Conservation (phyloP, 1,140 invertebrate genomes). For the Carposina sasakii region DNA sequence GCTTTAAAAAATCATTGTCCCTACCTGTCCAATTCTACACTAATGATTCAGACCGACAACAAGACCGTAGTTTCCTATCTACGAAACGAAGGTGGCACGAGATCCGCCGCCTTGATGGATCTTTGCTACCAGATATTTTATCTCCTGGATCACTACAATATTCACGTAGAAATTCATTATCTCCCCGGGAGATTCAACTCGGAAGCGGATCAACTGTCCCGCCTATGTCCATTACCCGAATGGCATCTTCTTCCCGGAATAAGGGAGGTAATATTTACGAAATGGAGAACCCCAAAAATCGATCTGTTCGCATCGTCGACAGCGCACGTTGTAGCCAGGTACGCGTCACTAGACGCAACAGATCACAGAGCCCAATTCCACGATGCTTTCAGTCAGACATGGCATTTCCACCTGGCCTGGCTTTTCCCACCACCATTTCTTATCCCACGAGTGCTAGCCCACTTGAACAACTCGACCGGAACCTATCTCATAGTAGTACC, state of each 20-base stretch:
- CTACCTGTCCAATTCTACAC: neutral
- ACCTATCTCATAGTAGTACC: constrained; percentile 9
- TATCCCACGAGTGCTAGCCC: constrained; percentile 24
- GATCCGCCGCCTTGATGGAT: constrained; percentile 22
- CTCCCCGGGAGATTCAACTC: constrained; percentile 18
- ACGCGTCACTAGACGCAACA: constrained; percentile 22
- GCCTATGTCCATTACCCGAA: constrained; percentile 16
- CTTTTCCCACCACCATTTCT: constrained; percentile 34
- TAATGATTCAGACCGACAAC: constrained; percentile 35
- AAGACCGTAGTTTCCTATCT: constrained; percentile 27
- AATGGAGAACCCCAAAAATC: constrained; percentile 27
- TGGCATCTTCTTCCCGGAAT: constrained; percentile 26
- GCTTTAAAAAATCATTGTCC: neutral
- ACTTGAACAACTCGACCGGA: constrained; percentile 26
- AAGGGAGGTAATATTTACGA: constrained; percentile 23
- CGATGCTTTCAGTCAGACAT: constrained; percentile 31
- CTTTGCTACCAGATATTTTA: constrained; percentile 17
- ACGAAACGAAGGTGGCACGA: constrained; percentile 35
- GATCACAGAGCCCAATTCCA: constrained; percentile 25
- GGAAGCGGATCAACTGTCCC: constrained; percentile 8
- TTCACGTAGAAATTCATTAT: neutral
- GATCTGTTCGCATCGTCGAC: constrained; percentile 31
- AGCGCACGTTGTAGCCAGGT: constrained; percentile 23
- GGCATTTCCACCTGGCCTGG: constrained; percentile 31
- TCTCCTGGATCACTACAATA: neutral